Evolutionary conservation across 2,888 invertebrate genomes (phyloP), one percentile per base, ranked within the genome.

Genomic region (Adelphocoris suturalis): DNA sequence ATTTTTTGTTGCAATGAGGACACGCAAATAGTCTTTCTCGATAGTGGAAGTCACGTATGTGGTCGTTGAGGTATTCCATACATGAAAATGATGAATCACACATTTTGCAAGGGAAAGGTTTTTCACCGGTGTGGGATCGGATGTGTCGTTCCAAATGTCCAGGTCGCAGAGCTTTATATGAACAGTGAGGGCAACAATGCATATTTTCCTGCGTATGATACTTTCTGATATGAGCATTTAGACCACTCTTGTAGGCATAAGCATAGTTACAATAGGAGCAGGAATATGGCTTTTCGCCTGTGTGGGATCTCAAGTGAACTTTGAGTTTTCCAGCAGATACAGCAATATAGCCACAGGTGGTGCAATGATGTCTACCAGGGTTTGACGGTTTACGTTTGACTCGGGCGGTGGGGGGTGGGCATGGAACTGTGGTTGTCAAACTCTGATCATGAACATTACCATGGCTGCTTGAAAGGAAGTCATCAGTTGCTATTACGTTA

Each of bases 71-170:
- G 19, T 78, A 78, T n/a, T 78, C 78, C 46, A 46, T n/a, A 11
- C 78, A 78, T 5, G 84, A 28, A 84, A 52, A 84, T 28, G 84
- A 52, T 2, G 52, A n/a, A 19, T 84, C 84, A 19, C 84, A 84
- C 55, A 84, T 23, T 47, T 37, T 55, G 48, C 84, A 84, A 16
- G 37, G 52, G 55, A 84, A 84, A 12, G 84, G 84, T 23, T 84
- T 84, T 28, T 84, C 84, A 19, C 84, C 84, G 1, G 84, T 84
- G 84, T 84, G 84, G 1, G 28, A 16, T 19, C 84, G 52, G n/a
- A 84, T 84, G 84, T 84, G 84, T 16, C 84, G 19, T 16, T 55
- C 57, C 52, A 84, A 52, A 57, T 84, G 84, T 5, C 84, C 57
- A 19, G 52, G 52, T 5, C 84, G 84, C 52, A 57, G n/a, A 52